A percentile compares a stretch with the other conserved stretches of the same genome.
Evolutionary conservation across 2,113 vertebrate genomes (phyloP).

Genomic region (Vulpes lagopus): DNA sequence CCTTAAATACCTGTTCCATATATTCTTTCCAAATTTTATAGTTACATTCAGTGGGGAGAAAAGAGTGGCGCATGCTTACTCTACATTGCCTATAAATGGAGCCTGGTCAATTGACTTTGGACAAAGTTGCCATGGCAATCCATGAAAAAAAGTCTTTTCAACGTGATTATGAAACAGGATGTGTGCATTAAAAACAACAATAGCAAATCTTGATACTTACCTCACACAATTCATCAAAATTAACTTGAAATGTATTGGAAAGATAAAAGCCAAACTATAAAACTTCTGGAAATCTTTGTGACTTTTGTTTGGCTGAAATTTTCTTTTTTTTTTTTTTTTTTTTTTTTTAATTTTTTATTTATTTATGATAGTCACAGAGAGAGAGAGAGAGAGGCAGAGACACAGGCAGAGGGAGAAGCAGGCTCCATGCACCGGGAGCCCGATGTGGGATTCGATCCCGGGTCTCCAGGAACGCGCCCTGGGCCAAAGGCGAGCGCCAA

Average conservation of each 20-base stretch:
- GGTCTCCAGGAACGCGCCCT: too few relatives aligned
- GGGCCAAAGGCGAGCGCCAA: too few relatives aligned
- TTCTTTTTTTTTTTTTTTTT: too few relatives aligned
- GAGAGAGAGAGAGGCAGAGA: too few relatives aligned
- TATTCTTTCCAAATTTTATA: not conserved
- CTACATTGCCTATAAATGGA: not conserved
- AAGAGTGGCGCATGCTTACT: not conserved
- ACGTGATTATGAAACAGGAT: not conserved
- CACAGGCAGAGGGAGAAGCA: too few relatives aligned
- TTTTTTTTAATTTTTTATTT: too few relatives aligned
- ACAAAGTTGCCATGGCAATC: not conserved
- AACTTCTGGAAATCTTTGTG: not conserved
- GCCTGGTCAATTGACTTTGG: not conserved
- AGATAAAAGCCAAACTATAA: not conserved
- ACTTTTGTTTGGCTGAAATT: not conserved
- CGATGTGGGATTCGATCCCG: too few relatives aligned
- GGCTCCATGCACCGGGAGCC: too few relatives aligned
- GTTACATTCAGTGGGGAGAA: not conserved
- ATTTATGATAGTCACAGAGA: too few relatives aligned
- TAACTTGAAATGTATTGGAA: not conserved
- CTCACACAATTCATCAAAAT: conserved; percentile 6
- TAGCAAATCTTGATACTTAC: not conserved
- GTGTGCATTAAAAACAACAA: not conserved
- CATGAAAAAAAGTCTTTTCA: not conserved
- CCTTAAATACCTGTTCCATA: not conserved